Evolutionary conservation across 2,797 vertebrate species (phyloP).

Genomic region (Hapalemur alaotrensis): DNA sequence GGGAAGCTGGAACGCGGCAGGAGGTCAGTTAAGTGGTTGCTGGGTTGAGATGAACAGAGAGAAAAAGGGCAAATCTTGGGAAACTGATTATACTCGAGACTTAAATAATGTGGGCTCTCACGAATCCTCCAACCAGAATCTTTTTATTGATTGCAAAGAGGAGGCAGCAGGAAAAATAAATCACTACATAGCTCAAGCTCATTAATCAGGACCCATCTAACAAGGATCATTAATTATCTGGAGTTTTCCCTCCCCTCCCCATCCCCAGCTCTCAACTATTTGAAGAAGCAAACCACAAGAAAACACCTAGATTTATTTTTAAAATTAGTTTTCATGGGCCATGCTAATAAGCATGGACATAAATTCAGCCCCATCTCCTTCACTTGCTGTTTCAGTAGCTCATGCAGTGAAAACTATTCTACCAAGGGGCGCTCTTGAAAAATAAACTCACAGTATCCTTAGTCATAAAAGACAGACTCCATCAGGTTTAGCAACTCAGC

Average conservation of each 20-base stretch:
- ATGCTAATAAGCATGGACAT: neutral
- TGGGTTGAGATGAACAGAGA: neutral
- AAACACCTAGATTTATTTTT: constrained; percentile 23
- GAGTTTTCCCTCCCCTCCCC: neutral
- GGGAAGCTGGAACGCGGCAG: neutral
- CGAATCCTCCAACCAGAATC: neutral
- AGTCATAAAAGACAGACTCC: neutral
- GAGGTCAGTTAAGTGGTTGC: neutral
- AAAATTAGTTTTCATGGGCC: neutral
- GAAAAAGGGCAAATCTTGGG: neutral
- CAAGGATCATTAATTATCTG: constrained; percentile 40
- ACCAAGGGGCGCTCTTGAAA: neutral
- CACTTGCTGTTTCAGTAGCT: neutral
- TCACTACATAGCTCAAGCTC: neutral
- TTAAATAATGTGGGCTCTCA: neutral
- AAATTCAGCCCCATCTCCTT: neutral
- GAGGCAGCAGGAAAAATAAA: constrained; percentile 17
- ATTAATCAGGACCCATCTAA: constrained; percentile 39
- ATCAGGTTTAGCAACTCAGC: neutral
- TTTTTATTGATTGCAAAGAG: constrained; percentile 45
- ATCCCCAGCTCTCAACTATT: neutral
- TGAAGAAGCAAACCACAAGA: constrained; percentile 21
- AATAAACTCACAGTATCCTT: neutral
- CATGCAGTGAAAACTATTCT: neutral
- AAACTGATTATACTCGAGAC: neutral